Percentiles rank a stretch among this genome's conserved stretches.
Evolutionary conservation across 2,888 invertebrate species (phyloP).

Genomic region (Hetaerina titia): DNA sequence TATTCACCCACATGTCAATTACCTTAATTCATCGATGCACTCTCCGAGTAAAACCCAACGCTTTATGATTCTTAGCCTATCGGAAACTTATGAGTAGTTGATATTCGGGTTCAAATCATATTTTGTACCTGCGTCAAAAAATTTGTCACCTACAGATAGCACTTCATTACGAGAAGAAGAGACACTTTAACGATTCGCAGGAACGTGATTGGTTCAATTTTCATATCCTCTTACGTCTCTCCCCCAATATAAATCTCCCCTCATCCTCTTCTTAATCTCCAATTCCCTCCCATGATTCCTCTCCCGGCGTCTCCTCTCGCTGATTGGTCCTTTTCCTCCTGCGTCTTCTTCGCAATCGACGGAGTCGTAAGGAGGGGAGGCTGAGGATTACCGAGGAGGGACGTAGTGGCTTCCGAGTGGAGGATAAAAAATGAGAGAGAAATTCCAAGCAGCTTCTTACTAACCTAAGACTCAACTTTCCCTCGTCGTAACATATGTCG

Average conservation of each 20-base stretch:
- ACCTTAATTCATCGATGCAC: too few species aligned
- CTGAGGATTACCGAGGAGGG: neutral
- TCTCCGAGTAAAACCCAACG: too few species aligned
- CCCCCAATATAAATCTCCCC: neutral
- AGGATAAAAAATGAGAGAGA: slow-evolving; percentile 27
- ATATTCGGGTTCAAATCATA: too few species aligned
- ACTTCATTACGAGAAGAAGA: too few species aligned
- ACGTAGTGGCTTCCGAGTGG: neutral
- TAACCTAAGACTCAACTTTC: slow-evolving; percentile 40
- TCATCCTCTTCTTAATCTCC: slow-evolving; percentile 1
- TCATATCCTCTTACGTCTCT: too few species aligned
- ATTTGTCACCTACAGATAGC: too few species aligned
- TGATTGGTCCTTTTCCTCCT: neutral
- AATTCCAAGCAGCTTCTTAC: slow-evolving; percentile 8
- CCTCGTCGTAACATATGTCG: slow-evolving; percentile 43
- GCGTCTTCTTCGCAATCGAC: neutral
- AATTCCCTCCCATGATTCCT: neutral
- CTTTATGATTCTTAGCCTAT: too few species aligned
- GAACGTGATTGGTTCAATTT: too few species aligned
- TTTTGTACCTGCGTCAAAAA: too few species aligned
- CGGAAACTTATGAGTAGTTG: too few species aligned
- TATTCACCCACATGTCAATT: too few species aligned
- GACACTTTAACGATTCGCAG: too few species aligned
- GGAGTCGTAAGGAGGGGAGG: neutral
- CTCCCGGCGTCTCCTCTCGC: neutral